Conservation (phyloP, 2,888 invertebrate species). For the Temnothorax rugatulus region DNA sequence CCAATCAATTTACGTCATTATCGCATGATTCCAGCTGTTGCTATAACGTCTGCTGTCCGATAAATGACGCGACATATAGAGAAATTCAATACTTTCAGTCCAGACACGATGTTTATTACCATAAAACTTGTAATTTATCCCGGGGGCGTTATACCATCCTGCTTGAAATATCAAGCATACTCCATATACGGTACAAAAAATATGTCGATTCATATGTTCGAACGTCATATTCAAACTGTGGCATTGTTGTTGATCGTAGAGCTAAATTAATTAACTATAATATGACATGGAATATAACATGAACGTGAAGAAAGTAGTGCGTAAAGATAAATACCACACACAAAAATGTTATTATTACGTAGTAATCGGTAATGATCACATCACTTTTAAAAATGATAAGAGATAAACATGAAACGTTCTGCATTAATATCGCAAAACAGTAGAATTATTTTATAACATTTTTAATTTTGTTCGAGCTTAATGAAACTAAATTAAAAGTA, state of each 20-base stretch:
- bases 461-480: not conserved
- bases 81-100: slow-evolving; percentile 61
- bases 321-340: not conserved
- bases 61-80: slow-evolving; percentile 37
- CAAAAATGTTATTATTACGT: not conserved
- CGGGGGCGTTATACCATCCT: slow-evolving; percentile 70
- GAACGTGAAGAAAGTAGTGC: not conserved
- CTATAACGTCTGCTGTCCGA: slow-evolving; percentile 41
- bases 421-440: not conserved
- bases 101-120: slow-evolving; percentile 49
- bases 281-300: too few relatives aligned
- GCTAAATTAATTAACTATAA: not conserved
- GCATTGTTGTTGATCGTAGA: not conserved
- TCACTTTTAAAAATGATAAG: not conserved
- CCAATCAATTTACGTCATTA: slow-evolving; percentile 42
- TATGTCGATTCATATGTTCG: not conserved
- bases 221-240: not conserved
- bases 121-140: slow-evolving; percentile 64
- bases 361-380: not conserved
- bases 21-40: slow-evolving; percentile 42
- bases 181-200: slow-evolving; percentile 24
- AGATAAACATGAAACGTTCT: not conserved
- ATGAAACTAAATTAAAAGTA: slow-evolving; percentile 13
- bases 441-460: not conserved
- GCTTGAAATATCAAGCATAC: slow-evolving; percentile 53